phyloP scores from a whole-genome alignment of 2,888 invertebrate species.

The Merodon equestris region DNA sequence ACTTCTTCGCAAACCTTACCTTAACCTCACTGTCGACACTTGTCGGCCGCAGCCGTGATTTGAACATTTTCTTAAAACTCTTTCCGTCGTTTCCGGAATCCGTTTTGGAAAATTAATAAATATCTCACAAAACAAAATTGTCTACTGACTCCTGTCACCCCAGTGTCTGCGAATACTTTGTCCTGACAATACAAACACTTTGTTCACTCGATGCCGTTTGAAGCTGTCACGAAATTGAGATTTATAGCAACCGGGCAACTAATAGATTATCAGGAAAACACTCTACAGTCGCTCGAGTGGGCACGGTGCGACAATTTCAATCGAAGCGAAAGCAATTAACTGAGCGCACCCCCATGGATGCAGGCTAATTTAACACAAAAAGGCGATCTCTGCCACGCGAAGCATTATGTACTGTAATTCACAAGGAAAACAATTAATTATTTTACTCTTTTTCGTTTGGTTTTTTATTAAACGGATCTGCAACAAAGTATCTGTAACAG shows the following conservation, averaged over 20 bases:
- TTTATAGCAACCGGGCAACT: too few species aligned
- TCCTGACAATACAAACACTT: too few species aligned
- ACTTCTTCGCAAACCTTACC: too few species aligned
- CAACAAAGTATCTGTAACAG: constrained; percentile 32
- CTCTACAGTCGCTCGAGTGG: too few species aligned
- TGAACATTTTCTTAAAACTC: constrained; percentile 76
- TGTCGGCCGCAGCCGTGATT: constrained; percentile 75
- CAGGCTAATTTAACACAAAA: constrained; percentile 70
- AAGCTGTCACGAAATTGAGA: too few species aligned
- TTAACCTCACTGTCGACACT: constrained; percentile 76
- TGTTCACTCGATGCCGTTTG: too few species aligned
- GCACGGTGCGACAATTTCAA: constrained; percentile 49
- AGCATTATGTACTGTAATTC: too few species aligned
- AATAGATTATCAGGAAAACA: too few species aligned
- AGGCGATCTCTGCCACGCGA: constrained; percentile 60
- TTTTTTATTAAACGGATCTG: too few species aligned
- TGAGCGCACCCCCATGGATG: constrained; percentile 59
- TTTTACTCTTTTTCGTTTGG: too few species aligned
- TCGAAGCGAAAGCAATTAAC: constrained; percentile 50
- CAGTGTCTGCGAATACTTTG: too few species aligned
- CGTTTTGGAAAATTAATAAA: constrained; percentile 71
- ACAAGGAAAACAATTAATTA: too few species aligned
- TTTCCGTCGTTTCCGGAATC: constrained; percentile 71
- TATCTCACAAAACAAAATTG: constrained; percentile 10
- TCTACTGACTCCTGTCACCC: constrained; percentile 13